Evolutionary conservation across 2,113 vertebrate genomes (phyloP).

Genomic region (Lophius piscatorius): DNA sequence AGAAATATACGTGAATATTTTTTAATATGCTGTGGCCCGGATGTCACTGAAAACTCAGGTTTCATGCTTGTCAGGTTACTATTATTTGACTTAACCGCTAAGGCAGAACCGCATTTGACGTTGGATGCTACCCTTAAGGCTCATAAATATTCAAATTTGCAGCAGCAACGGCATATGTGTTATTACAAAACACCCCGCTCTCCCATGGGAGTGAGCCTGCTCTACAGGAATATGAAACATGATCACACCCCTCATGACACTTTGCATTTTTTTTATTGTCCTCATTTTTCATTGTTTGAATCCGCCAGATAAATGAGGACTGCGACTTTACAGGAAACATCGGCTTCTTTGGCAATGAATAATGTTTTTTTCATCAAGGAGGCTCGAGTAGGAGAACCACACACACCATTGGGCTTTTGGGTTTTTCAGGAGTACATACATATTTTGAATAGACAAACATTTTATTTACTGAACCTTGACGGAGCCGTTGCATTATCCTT

Average conservation of each 20-base stretch:
- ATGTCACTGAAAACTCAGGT: constrained; percentile 34
- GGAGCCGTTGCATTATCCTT: constrained; percentile 22
- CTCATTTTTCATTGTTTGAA: constrained; percentile 62
- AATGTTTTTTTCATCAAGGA: constrained; percentile 41
- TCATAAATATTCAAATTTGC: constrained; percentile 79
- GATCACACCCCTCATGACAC: constrained; percentile 60
- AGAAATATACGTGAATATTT: constrained; percentile 27
- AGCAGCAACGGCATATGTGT: constrained; percentile 53
- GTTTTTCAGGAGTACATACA: too few relatives aligned
- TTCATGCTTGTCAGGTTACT: constrained; percentile 18
- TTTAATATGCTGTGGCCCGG: constrained; percentile 29
- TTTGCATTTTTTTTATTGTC: constrained; percentile 52
- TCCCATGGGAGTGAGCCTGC: constrained; percentile 67
- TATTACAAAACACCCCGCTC: constrained; percentile 71
- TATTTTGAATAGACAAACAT: constrained; percentile 20
- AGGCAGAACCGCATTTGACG: constrained; percentile 40
- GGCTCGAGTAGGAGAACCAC: constrained; percentile 11
- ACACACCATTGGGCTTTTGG: neutral
- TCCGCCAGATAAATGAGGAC: constrained; percentile 49
- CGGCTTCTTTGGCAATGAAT: constrained; percentile 49
- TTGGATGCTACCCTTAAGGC: constrained; percentile 57
- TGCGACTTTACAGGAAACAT: constrained; percentile 54
- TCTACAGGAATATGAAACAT: constrained; percentile 68
- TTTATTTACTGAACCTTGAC: constrained; percentile 34
- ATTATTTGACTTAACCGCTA: constrained; percentile 9